Base-by-base conservation (phyloP, 1,140 invertebrate genomes). In the Microvelia longipes region DNA sequence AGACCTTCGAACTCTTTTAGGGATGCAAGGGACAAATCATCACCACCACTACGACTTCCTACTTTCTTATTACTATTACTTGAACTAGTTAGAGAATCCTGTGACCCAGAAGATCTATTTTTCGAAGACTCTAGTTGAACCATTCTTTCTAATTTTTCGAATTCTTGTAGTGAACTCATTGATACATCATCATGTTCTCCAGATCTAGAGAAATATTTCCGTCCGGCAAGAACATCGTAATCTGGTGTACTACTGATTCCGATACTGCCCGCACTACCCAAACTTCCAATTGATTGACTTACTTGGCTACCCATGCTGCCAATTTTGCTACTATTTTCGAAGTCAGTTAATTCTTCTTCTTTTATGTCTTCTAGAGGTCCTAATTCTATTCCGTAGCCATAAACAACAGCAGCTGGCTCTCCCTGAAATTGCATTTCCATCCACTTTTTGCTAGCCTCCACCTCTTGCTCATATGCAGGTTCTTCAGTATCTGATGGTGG, bases 1-100 rank as follows among this genome's bases (percentile, higher is more conserved):
- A 97, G 79, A 0, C 90, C 88, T 84, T 97, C 94, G 79, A 97
- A 97, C 79, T 98, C 95, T 77, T 94, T 93, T 1, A 96, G 80
- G 25, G 94, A 97, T 2, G 90, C 92, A n/a, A 94, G 79, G 1
- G 93, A 96, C 24, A 94, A 83, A 78, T 95, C 91, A 80, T 96
- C 94, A 26, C 90, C 91, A 26, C 90, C 91, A 76, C 91, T 91
- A 2, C 83, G 83, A 74, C 87, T 75, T 85, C 84, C 73, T 85
- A 85, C 30, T 78, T 69, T 82, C 75, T 66, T 83, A 80, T 76
- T 85, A 83, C 73, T 88, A 81, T 70, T 84, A 83, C 26, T 88
- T 85, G 73, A 90, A 84, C 84, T 86, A 25, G 79, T 81, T 0
- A 86, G 82, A 0, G 90, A 91, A 79, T 91, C 90, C 75, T 90